Conservation (phyloP, 2,888 invertebrate species). For the Cataglyphis altisquamis region DNA sequence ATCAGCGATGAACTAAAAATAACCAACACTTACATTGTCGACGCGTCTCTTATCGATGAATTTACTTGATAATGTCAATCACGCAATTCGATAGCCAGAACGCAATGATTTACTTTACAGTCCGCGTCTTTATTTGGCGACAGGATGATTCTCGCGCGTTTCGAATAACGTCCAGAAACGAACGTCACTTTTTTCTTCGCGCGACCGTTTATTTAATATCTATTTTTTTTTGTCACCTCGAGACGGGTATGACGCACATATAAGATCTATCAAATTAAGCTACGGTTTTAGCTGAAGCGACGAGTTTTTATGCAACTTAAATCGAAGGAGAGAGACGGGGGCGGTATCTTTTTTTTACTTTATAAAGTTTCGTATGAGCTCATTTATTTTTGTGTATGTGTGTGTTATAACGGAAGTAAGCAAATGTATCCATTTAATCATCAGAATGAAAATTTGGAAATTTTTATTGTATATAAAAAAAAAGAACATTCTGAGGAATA, state of each 20-base stretch:
- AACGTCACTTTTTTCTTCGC: not conserved
- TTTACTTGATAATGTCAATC: slow-evolving; percentile 10
- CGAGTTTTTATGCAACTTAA: not conserved
- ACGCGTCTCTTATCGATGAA: slow-evolving; percentile 56
- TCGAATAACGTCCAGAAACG: not conserved
- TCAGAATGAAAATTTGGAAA: not conserved
- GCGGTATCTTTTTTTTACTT: not conserved
- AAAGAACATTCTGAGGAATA: not conserved
- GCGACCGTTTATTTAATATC: slow-evolving; percentile 15
- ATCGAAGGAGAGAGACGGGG: not conserved
- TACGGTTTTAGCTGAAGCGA: not conserved
- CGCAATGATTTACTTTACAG: not conserved
- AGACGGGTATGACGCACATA: slow-evolving; percentile 53
- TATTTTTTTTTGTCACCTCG: slow-evolving; percentile 34
- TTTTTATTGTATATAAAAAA: not conserved
- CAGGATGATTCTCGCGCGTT: not conserved
- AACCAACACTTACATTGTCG: slow-evolving; percentile 52
- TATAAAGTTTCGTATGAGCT: slow-evolving; percentile 1
- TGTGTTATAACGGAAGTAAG: not conserved
- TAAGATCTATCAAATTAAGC: slow-evolving; percentile 60
- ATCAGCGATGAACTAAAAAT: slow-evolving; percentile 61
- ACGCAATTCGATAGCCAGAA: not conserved
- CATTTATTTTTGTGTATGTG: not conserved
- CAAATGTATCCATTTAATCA: not conserved
- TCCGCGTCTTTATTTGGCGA: not conserved